Evolutionary conservation across 2,888 invertebrate species (phyloP).

Genomic region (Branchellion lobata): DNA sequence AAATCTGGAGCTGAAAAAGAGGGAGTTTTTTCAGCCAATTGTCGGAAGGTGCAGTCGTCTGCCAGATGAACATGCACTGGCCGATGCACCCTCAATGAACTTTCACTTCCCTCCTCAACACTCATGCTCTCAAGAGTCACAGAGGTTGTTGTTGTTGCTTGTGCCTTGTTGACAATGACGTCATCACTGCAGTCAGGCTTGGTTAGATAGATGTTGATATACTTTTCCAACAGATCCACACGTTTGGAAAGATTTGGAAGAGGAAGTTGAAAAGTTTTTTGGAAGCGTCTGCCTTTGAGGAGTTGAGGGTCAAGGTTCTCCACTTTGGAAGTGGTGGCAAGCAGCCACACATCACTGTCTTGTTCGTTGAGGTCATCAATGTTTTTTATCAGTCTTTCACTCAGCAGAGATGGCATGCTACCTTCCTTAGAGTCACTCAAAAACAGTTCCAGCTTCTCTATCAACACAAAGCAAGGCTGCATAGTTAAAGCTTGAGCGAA

Average conservation of each 20-base stretch:
- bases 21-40: not conserved
- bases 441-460: slow-evolving; percentile 23
- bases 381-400: not conserved
- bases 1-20: not conserved
- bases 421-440: not conserved
- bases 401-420: not conserved
- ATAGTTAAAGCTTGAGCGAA: slow-evolving; percentile 12
- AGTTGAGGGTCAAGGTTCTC: slow-evolving; percentile 13
- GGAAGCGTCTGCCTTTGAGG: not conserved
- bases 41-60: not conserved
- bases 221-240: not conserved
- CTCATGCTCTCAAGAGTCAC: too few relatives aligned
- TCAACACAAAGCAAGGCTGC: slow-evolving; percentile 23
- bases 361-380: not conserved
- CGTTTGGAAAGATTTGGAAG: not conserved
- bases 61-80: not conserved
- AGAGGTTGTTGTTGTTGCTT: not conserved
- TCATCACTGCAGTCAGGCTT: not conserved
- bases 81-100: too few relatives aligned
- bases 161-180: not conserved
- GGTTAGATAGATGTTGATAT: not conserved
- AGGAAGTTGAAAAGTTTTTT: not conserved
- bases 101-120: too few relatives aligned
- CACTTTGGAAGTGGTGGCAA: slow-evolving; percentile 4
- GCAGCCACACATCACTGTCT: slow-evolving; percentile 8